Base-by-base conservation (phyloP, 2,888 invertebrate species). In the Tortricodes alternella region DNA sequence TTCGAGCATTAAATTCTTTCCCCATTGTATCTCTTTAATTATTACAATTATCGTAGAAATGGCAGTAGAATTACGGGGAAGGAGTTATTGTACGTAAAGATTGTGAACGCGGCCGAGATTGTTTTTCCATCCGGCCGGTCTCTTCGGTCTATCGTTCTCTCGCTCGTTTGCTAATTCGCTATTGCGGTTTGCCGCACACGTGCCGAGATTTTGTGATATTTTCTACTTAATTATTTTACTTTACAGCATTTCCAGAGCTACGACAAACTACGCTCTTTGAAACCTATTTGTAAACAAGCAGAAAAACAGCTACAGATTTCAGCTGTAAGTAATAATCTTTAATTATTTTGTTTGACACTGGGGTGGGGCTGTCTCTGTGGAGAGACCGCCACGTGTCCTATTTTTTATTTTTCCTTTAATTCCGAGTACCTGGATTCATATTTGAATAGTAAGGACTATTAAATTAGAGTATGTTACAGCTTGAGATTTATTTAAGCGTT, bases 161-260 rank as follows among this genome's bases (percentile, higher is more conserved):
- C 56, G 49, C 56, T 29, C 29, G 29, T 29, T n/a, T n/a, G n/a
- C n/a, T 62, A 66, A 68, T 67, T 70, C 69, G 71, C 73, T 80
- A 77, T 76, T 86, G 85, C 86, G 80, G 84, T 85, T 86, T 88
- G 84, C 86, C 86, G 89, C 88, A 89, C 90, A 90, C 88, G 90
- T 90, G 89, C 89, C 84, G 82, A 78, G 79, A 78, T 78, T 85
- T 89, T 89, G 86, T 88, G 84, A 86, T 88, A 89, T 88, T 87
- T 88, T 88, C 84, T 82, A 67, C 71, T 74, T 71, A 82, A 78
- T 78, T 77, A 78, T 73, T 83, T 80, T 79, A 78, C 69, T 80
- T 87, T 84, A 71, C 79, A 80, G 76, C 75, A 70, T 72, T 72
- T 71, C 62, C 73, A 70, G 70, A 70, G 66, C 76, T 65, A 65